Evolutionary conservation across 1,140 invertebrate genomes (phyloP).

Genomic region (Drosophila busckii): DNA sequence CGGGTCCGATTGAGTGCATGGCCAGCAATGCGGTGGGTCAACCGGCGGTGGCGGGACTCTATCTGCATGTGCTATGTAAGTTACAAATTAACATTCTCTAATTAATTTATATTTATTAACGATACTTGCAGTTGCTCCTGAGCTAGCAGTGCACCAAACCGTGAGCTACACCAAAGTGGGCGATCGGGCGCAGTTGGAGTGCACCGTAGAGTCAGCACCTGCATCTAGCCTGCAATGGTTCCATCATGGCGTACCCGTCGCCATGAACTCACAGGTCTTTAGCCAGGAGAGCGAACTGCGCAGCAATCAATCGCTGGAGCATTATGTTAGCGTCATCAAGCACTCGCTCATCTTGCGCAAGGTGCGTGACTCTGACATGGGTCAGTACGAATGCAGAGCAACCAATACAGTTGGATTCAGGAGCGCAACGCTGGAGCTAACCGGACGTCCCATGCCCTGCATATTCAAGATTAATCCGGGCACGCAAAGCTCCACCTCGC

Average conservation of each 20-base stretch:
- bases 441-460: slow-evolving; percentile 81
- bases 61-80: slow-evolving; percentile 82
- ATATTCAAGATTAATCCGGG: slow-evolving; percentile 81
- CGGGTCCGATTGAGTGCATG: slow-evolving; percentile 86
- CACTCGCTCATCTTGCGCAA: slow-evolving; percentile 85
- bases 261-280: slow-evolving; percentile 81
- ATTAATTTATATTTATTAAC: not conserved
- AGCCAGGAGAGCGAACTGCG: slow-evolving; percentile 75
- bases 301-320: slow-evolving; percentile 34
- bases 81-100: not conserved
- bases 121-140: slow-evolving; percentile 83
- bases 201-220: slow-evolving; percentile 84
- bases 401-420: slow-evolving; percentile 84
- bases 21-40: slow-evolving; percentile 87
- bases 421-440: slow-evolving; percentile 81
- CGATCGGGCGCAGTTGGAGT: slow-evolving; percentile 84
- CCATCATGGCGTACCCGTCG: slow-evolving; percentile 81
- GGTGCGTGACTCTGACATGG: slow-evolving; percentile 86
- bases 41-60: slow-evolving; percentile 82
- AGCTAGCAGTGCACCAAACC: slow-evolving; percentile 81
- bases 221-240: slow-evolving; percentile 83
- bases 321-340: slow-evolving; percentile 68
- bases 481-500: slow-evolving; percentile 78
- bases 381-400: slow-evolving; percentile 87
- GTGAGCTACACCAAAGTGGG: slow-evolving; percentile 87